Base-by-base conservation (phyloP, 1,140 invertebrate genomes). In the Drosophila jambulina region DNA sequence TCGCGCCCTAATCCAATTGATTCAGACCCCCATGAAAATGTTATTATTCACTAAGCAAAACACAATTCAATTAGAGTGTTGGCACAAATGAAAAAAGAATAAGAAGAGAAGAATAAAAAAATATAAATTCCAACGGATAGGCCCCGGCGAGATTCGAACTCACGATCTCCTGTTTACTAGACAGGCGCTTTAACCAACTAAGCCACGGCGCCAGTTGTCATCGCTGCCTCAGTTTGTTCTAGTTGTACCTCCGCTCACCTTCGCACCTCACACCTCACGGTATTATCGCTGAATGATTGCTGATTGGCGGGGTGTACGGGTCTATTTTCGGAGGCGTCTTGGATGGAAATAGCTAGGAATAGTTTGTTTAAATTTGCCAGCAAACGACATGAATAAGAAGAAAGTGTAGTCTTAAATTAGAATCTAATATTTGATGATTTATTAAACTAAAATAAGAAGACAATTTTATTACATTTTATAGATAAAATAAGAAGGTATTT, bases 101-200 rank as follows among this genome's bases (percentile, higher is more conserved):
- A n/a, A 6, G 12, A 12, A 10, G 19, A 48, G 19, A 51, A 23
- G 2, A 12, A 13, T 5, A 21, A 27, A 74, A 53, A 75, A 29
- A 5, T 8, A 27, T 34, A 25, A 1, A 40, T 58, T 38, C 51
- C 19, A 12, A n/a, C 0, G 36, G n/a, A 76, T 45, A 92, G 94
- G 93, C 94, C 93, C 94, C 94, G 94, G 92, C 93, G 94, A 93
- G 94, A 94, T 94, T 94, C 94, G 94, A 94, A 94, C 94, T 93
- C 94, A 92, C 92, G 94, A 94, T 94, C 94, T 94, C 94, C 94
- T 94, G 94, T 94, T 94, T 94, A 94, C 94, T 94, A 94, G 94
- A 94, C 94, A 94, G 94, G 94, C 94, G 94, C 94, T 94, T 94
- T 94, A 94, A 94, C 94, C 94, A 94, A 94, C 94, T 94, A 94